Conservation (phyloP, 2,113 vertebrate genomes). For the Hemiscyllium ocellatum region DNA sequence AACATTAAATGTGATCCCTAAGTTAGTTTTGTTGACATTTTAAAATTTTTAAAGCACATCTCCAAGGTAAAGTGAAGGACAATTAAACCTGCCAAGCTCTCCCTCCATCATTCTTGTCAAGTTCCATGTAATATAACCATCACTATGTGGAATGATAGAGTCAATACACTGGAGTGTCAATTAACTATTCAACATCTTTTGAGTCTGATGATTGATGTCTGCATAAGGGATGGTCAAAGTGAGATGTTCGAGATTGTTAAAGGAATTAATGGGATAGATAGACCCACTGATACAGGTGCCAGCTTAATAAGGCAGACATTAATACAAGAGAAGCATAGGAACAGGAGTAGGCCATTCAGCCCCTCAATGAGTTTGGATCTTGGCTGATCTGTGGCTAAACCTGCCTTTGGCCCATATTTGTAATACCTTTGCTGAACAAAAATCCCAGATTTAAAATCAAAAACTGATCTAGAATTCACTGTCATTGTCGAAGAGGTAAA, state of each 20-base stretch:
- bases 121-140: not conserved
- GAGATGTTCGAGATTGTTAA: not conserved
- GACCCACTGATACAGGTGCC: not conserved
- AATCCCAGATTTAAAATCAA: too few relatives aligned
- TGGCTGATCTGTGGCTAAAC: too few relatives aligned
- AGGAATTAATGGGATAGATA: not conserved
- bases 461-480: too few relatives aligned
- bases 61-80: conserved; percentile 9
- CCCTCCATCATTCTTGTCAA: not conserved
- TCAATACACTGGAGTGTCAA: not conserved
- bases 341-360: too few relatives aligned
- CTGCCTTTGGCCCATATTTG: too few relatives aligned
- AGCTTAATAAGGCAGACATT: not conserved
- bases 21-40: not conserved
- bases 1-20: not conserved
- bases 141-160: not conserved
- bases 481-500: too few relatives aligned
- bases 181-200: not conserved
- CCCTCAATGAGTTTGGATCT: too few relatives aligned
- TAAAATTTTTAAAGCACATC: not conserved
- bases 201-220: not conserved
- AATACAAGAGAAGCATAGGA: not conserved
- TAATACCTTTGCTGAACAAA: too few relatives aligned
- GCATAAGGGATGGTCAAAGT: not conserved
- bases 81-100: not conserved